Evolutionary conservation across 1,140 invertebrate species (phyloP), one percentile per base, ranked within the genome.

Genomic region (Bombus huntii): DNA sequence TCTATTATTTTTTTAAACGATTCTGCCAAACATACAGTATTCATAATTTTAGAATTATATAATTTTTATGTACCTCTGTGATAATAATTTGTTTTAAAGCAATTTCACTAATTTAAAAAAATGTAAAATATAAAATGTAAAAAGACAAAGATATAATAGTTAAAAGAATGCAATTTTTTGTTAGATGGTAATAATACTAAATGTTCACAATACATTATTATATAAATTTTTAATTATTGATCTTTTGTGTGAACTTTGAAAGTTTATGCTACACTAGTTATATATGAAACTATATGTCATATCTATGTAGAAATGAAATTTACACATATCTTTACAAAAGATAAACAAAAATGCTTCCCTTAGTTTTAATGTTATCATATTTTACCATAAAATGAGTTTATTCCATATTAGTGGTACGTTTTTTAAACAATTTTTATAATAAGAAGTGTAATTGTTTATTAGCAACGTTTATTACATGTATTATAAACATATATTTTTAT

Each of bases 51-150:
- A 76, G 76, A 37, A 37, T 70, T 47, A 79, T 13, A 18, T 71
- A 12, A 25, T 13, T 78, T 62, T 59, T 18, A 15, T 59, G 9
- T 25, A 53, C 18, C 18, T 53, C 12, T 9, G 22, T 65, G 3
- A 12, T 68, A n/a, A 81, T 81, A 37, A 66, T 57, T 80, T 85
- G 10, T 42, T 57, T 25, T 15, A 44, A 31, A 18, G 3, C 25
- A 59, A 59, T 44, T 70, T 65, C 0, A n/a, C 9, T 47, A 53
- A 47, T 79, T n/a, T 37, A 53, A 72, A 57, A 34, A 74, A 39
- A 59, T 81, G 79, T 85, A 85, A 79, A 81, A 72, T 57, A 68
- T 37, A 15, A 74, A 81, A 75, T 81, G 79, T 81, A 85, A 81
- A 85, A 68, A 81, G 42, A 44, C 68, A 22, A 57, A 74, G 8